Evolutionary conservation across 92 coral and sea anemone genomes (phyloP), one percentile per base, ranked within the genome.

Genomic region (Virgularia gustaviana): DNA sequence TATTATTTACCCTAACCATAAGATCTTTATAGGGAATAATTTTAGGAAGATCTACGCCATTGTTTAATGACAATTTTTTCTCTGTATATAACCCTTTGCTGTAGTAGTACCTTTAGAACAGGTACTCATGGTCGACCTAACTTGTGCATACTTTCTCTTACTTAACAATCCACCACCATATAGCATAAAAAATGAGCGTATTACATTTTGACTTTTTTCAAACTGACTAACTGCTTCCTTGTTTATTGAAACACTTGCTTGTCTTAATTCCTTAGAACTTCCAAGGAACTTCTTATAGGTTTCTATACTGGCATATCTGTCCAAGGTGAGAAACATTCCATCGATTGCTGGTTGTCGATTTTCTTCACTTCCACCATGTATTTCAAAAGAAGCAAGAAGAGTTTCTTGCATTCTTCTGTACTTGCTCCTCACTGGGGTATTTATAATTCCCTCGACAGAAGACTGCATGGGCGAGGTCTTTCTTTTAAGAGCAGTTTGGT

Each of bases 271-370:
- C 34, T 63, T 63, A 31, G 73, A 76, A n/a, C 38, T 59, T 16
- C 45, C n/a, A 29, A 63, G 29, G 51, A 47, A 76, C n/a, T 65
- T 44, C 13, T 38, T 22, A 49, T 24, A 32, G 31, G 13, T 33
- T 12, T 70, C 66, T 23, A 28, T 25, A 56, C 39, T 57, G 10
- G 67, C 67, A 57, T 78, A 70, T 30, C 38, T 67, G 1, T 78
- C 70, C 15, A 78, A 16, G 7, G 83, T 78, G 36, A 28, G 35
- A 55, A 78, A 57, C 83, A 68, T 34, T 9, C 77, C 83, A 67
- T 78, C 65, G 36, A 78, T 31, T 57, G 83, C 83, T 37, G 83
- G 83, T 36, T 78, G 56, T 55, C 70, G 55, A 38, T 66, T 34
- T 25, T 78, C 68, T 12, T 45, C 18, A 45, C 63, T 51, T 12